Conservation (phyloP, 2,888 invertebrate species). For the Rhamphomyia laevipes region DNA sequence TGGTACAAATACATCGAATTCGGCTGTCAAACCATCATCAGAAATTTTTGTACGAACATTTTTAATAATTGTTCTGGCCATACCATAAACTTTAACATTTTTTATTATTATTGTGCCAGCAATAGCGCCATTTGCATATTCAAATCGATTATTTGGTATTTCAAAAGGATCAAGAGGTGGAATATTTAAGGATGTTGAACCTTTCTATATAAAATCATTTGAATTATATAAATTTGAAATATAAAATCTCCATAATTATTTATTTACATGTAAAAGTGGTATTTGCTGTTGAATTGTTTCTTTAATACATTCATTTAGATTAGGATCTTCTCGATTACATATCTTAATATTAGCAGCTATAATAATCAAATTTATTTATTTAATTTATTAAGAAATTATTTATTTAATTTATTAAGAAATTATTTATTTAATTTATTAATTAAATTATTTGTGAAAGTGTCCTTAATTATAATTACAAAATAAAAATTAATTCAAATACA, state of each 20-base stretch:
- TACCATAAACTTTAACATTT: conserved; percentile 44
- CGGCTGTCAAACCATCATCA: conserved; percentile 45
- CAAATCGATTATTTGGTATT: conserved; percentile 25
- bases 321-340: conserved; percentile 44
- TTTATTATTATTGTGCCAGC: conserved; percentile 34
- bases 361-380: conserved; percentile 11
- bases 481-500: not conserved
- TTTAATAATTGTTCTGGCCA: conserved; percentile 42
- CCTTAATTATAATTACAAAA: not conserved
- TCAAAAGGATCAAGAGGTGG: conserved; percentile 32
- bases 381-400: not conserved
- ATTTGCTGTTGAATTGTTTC: conserved; percentile 43
- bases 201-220: conserved; percentile 19
- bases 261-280: conserved; percentile 22
- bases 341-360: conserved; percentile 43
- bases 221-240: not conserved
- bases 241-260: conserved; percentile 9
- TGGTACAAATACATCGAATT: conserved; percentile 46
- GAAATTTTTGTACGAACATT: conserved; percentile 43
- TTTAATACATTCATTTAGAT: conserved; percentile 47
- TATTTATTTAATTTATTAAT: no score
- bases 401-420: not conserved
- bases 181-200: conserved; percentile 30
- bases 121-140: conserved; percentile 26
- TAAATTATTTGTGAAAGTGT: no score